Evolutionary conservation across 1,140 invertebrate genomes (phyloP), one percentile per base, ranked within the genome.

Genomic region (Scaptomyza pallida): DNA sequence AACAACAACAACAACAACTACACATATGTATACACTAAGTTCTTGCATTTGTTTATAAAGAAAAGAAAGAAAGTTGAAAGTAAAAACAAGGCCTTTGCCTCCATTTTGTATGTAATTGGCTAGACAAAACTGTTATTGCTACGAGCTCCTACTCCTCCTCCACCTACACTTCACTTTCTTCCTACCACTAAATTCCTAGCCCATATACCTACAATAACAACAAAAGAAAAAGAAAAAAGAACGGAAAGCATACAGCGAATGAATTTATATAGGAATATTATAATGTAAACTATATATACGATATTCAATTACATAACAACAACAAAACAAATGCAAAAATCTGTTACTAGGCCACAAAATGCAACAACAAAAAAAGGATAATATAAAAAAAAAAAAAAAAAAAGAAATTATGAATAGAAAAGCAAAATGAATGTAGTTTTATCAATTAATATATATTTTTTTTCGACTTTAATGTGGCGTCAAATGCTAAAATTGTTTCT

Each of bases 251-350:
- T 81, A 78, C 73, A 86, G 82, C 73, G 82, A 88, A 88, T 88
- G 78, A 88, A 86, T 86, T 86, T 88, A 86, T 82, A 75, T 82
- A 82, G 75, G 67, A 67, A 78, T 78, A 86, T 75, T 9, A 2
- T 81, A 78, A 67, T 78, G 82, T 82, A 88, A 78, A 88, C 82
- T 86, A 78, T 78, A 78, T 78, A 81, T 65, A 81, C 62, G 56
- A 79, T 76, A 77, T 61, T 35, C 80, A 77, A 69, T 63, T 81
- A 30, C 8, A 8, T 10, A 9, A 65, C 33, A 35, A 43, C 59
- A 37, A 35, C 9, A 35, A 35, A 35, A 10, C 33, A 35, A 33
- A 35, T 35, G 9, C 9, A 35, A 35, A 56, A 75, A 71, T 35
- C 35, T 61, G 43, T 33, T 59, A 51, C 55, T 56, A 54, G 44